Evolutionary conservation across 53 echinoderm and acorn worm species (phyloP), one percentile per base, ranked within the genome.

Genomic region (Patiria pectinifera): DNA sequence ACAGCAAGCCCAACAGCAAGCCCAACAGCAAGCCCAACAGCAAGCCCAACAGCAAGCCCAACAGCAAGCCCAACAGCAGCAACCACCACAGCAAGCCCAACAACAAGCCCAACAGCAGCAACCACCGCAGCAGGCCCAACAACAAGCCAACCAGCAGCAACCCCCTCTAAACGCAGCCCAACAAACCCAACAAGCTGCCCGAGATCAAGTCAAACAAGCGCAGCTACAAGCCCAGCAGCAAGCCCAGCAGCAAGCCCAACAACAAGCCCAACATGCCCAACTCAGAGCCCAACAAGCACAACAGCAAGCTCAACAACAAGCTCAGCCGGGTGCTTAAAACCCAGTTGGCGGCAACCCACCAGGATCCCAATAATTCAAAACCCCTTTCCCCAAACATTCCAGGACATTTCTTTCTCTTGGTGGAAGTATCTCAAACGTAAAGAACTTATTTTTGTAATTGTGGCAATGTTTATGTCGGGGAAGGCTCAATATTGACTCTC

Each of bases 251-350:
- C 45, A 59, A 63, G 81, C 80, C 49, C 81, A 70, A 45, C 82
- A 91, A 45, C 82, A 22, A 78, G 62, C 80, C 78, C 89, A 84
- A 63, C 80, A 80, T 45, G 75, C 53, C 25, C 91, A 91, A 91
- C 74, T 59, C 49, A 85, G 59, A 49, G 53, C 84, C 80, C 80
- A 80, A 80, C 45, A 80, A 80, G 80, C 48, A 9, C 48, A 48
- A 47, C 80, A 80, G 16, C 80, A 80, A 80, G 80, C 80, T 49
- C 80, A 80, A 80, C 80, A 45, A 47, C 43, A 10, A 72, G 87
- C 14, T 47, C 26, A 76, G 13, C 76, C 25, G 11, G 87, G 87
- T 48, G 75, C 70, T 1, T 71, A 76, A 49, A 76, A 53, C 35
- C 87, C 72, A 1, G 87, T 47, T 10, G 75, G 49, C 10, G 75